These are phyloP conservation scores for Drosophila nebulosa DNA, from an alignment of 1,140 invertebrate species.

Conservation along the genomic window DNA sequence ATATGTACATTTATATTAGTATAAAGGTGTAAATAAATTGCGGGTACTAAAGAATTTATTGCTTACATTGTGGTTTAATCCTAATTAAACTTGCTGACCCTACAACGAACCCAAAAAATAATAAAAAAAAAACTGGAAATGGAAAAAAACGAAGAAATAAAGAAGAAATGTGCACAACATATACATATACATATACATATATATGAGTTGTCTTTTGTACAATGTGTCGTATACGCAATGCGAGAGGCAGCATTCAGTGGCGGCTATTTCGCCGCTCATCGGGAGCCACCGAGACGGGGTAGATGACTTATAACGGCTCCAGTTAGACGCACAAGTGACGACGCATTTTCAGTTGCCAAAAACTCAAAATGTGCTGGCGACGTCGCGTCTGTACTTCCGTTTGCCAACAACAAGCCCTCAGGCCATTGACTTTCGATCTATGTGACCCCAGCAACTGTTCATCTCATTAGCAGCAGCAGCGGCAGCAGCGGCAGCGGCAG, in stretches of 20 bases:
- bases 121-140: too few species aligned
- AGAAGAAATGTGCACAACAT: background rate
- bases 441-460: conserved; percentile 15
- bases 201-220: background rate
- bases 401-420: background rate
- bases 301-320: conserved; percentile 67
- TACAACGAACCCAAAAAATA: background rate
- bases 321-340: conserved; percentile 71
- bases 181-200: background rate
- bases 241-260: background rate
- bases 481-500: background rate
- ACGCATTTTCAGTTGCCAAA: conserved; percentile 39
- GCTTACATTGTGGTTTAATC: background rate
- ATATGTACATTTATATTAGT: background rate
- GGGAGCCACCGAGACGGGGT: conserved; percentile 1
- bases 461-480: background rate
- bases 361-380: conserved; percentile 15
- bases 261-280: background rate
- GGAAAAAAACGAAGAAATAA: too few species aligned
- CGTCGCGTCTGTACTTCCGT: conserved; percentile 2
- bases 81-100: background rate
- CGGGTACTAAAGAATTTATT: background rate
- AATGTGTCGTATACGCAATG: conserved; percentile 29
- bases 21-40: background rate
- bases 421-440: conserved; percentile 6